Base-by-base conservation (phyloP, 2,797 vertebrate genomes). In the Halcyon leucocephala region DNA sequence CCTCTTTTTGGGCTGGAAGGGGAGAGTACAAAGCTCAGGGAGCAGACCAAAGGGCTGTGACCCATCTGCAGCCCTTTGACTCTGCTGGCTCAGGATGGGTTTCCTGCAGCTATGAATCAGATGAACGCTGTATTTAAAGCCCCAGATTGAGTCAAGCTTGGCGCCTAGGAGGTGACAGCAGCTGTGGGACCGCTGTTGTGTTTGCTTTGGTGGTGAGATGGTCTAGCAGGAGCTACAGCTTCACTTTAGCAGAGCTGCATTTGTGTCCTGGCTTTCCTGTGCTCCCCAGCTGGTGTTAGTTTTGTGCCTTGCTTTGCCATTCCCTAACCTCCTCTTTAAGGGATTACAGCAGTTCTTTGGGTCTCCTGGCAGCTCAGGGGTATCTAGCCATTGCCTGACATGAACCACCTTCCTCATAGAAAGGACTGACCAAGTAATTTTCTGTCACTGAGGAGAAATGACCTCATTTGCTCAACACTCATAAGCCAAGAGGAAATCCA, bases 391-490 rank as follows among this genome's bases (percentile, higher is more conserved):
- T 83, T 89, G 85, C 86, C 92, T 77, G 84, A 90, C 61, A 88
- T 92, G 93, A 94, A 96, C 95, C 3, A 28, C 16, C 80, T 95
- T 65, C 64, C 76, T 88, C 31, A 70, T 1, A 4, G 57, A 73
- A 29, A 29, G 79, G 55, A 60, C 48, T 61, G 39, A 86, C 84
- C 91, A 93, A 86, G 89, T 84, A 85, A 93, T 95, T 95, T 91
- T 91, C 86, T 90, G 72, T 90, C 87, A 92, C 89, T 87, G 87
- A 96, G 88, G 95, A 95, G 91, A 95, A 97, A 90, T 97, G 96
- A 96, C 93, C 95, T 97, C 79, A 78, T 97, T 94, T 97, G 83
- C 74, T 94, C 67, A 86, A 81, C 31, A 65, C 41, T 90, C 31
- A 25, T 33, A 85, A 92, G 93, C 94, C 86, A 93, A 95, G 52